phyloP scores from a whole-genome alignment of 1,140 invertebrate species.

The Cotesia chilonis region DNA sequence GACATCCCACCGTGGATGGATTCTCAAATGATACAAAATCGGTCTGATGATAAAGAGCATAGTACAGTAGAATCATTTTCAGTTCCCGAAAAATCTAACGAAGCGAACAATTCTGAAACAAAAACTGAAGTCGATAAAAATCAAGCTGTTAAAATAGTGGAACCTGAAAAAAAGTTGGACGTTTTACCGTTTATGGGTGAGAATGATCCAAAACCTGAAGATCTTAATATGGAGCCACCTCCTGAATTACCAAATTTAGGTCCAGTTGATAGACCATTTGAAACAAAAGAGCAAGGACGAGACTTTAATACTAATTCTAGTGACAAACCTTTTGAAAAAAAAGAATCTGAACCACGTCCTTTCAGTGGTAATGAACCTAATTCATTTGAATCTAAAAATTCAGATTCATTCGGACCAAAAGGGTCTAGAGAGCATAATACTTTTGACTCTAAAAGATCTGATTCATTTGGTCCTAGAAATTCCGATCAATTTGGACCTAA shows the following conservation, averaged over 20 bases:
- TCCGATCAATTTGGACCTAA: slow-evolving; percentile 24
- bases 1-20: slow-evolving; percentile 51
- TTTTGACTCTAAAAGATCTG: slow-evolving; percentile 30
- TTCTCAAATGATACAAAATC: slow-evolving; percentile 13
- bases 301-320: slow-evolving; percentile 2
- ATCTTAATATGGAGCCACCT: slow-evolving; percentile 61
- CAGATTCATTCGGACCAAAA: slow-evolving; percentile 21
- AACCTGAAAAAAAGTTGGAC: slow-evolving; percentile 42
- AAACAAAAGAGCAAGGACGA: neutral
- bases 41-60: neutral
- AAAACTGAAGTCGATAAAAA: slow-evolving; percentile 3
- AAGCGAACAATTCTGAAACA: neutral
- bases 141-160: slow-evolving; percentile 11
- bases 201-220: slow-evolving; percentile 59
- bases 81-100: neutral
- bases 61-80: neutral
- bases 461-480: slow-evolving; percentile 20
- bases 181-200: slow-evolving; percentile 60
- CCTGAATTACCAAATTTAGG: slow-evolving; percentile 59
- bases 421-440: neutral
- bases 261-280: slow-evolving; percentile 41
- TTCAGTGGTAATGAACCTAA: slow-evolving; percentile 1
- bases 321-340: neutral
- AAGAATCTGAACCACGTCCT: neutral
- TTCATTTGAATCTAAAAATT: neutral